Evolutionary conservation across 2,888 invertebrate genomes (phyloP), one percentile per base, ranked within the genome.

Genomic region (Kuschelorhynchus macadamiae): DNA sequence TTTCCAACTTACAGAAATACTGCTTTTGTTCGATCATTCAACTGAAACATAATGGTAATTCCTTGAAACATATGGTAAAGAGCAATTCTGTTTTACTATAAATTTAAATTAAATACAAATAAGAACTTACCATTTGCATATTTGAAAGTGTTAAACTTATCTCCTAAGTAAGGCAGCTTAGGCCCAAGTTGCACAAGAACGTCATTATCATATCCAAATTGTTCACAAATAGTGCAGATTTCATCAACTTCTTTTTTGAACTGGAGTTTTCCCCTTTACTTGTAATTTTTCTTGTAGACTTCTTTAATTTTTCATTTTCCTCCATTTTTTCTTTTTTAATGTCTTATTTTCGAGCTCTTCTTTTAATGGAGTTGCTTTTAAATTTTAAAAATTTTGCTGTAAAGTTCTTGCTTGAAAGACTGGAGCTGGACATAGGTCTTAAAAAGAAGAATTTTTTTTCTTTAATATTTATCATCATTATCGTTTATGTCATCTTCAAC

Each of bases 381-480:
- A 16, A 18, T 18, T 56, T 56, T 56, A 4, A 20, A n/a, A 56
- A 56, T 52, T 52, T 33, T 36, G 56, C 56, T 56, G 56, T 56
- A 42, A 56, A 56, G 12, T 56, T 56, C 20, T 56, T 39, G 56
- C 18, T 52, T 52, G 53, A 33, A 33, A 33, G 2, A 52, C 36
- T 33, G 33, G 53, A 52, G 53, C 18, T 7, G 42, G 56, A 56
- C 56, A 56, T 53, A 42, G 18, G 47, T 56, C 56, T 56, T 44
- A 17, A 42, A 56, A 56, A 56, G 56, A 41, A 44, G 42, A 18
- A 56, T 56, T 44, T 18, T 16, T 44, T 14, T 4, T 2, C 11
- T 36, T 36, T 44, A 9, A 8, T 44, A 3, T 44, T 4, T 46
- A 42, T 55, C 42, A 46, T 16, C 14, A 39, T 56, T 44, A 33